A percentile compares a stretch with the other conserved stretches of the same genome.
These are phyloP conservation scores for Chrosomus eos DNA, from an alignment of 2,797 vertebrate genomes.

Conservation along the genomic window DNA sequence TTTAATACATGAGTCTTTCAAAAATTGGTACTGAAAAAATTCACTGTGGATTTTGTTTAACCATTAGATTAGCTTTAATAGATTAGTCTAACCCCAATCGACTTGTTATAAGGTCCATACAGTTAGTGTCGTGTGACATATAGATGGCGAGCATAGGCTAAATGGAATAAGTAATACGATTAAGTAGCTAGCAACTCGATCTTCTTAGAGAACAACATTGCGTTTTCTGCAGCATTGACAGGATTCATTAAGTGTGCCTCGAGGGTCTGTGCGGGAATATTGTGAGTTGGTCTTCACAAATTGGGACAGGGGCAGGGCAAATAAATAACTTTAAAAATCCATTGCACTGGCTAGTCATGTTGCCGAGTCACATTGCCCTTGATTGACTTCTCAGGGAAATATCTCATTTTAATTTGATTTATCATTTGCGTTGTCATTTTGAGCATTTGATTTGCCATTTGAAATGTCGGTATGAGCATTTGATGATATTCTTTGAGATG, in stretches of 20 bases:
- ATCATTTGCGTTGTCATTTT: not conserved
- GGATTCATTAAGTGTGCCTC: not conserved
- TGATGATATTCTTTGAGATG: not conserved
- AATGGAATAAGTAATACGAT: not conserved
- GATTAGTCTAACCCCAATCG: not conserved
- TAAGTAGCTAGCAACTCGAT: not conserved
- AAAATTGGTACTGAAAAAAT: not conserved
- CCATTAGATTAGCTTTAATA: not conserved
- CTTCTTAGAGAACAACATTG: not conserved
- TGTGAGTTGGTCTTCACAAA: not conserved
- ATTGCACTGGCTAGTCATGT: not conserved
- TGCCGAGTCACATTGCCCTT: not conserved
- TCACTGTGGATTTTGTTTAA: not conserved
- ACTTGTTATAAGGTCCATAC: not conserved
- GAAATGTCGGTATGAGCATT: not conserved
- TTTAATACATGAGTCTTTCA: not conserved
- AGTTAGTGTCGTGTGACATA: too few species aligned
- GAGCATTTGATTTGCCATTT: conserved; percentile 4
- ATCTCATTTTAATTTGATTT: not conserved
- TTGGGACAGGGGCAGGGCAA: not conserved
- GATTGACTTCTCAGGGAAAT: not conserved
- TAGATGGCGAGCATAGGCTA: not conserved
- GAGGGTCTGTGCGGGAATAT: not conserved
- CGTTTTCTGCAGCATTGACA: not conserved
- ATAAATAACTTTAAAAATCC: not conserved